Conservation (phyloP, 2,797 vertebrate genomes). For the Gouania willdenowi region DNA sequence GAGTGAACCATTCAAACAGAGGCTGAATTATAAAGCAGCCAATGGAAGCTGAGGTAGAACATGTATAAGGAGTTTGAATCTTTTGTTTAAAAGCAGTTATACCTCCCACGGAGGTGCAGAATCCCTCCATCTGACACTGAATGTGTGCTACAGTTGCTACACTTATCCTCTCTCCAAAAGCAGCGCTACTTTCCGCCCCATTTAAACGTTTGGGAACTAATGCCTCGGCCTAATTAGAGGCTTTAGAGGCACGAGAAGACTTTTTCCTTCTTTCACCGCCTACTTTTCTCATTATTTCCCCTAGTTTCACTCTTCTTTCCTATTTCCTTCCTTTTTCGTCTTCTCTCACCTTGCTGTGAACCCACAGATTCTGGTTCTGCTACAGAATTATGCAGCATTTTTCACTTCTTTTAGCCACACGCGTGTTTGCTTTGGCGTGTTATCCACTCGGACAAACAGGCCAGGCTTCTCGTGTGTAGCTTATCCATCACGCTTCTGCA, state of each 20-base stretch:
- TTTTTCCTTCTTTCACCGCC: too few species aligned
- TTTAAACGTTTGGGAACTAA: constrained; percentile 92
- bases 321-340: constrained; percentile 48
- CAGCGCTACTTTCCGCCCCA: constrained; percentile 82
- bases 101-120: constrained; percentile 81
- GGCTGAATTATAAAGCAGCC: constrained; percentile 17
- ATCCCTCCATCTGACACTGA: constrained; percentile 75
- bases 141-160: constrained; percentile 81
- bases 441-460: constrained; percentile 87
- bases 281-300: too few species aligned
- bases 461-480: constrained; percentile 77
- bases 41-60: constrained; percentile 20
- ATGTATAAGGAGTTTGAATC: constrained; percentile 59
- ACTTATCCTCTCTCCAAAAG: constrained; percentile 86
- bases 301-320: constrained; percentile 61
- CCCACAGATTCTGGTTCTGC: constrained; percentile 80
- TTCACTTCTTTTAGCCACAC: constrained; percentile 55
- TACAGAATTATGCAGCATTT: constrained; percentile 80
- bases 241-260: constrained; percentile 65
- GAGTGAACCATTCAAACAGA: constrained; percentile 8
- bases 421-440: constrained; percentile 94
- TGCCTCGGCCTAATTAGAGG: constrained; percentile 87
- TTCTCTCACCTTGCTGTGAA: constrained; percentile 91
- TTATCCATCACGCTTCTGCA: constrained; percentile 94
- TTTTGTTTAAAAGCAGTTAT: constrained; percentile 43